These are phyloP conservation scores for Lithobates pipiens DNA, from an alignment of 2,797 vertebrate genomes.

Conservation along the genomic window DNA sequence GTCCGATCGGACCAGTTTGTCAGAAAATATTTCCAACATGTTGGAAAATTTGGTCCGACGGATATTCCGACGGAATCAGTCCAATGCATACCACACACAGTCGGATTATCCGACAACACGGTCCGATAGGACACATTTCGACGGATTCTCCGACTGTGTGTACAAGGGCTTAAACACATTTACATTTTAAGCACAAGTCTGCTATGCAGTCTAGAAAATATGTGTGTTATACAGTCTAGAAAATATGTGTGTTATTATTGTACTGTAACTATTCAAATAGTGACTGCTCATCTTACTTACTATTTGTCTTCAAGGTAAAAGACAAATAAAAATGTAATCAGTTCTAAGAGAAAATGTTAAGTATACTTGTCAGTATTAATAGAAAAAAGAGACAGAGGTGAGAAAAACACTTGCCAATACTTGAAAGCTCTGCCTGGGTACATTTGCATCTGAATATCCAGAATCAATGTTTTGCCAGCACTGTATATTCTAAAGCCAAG, in stretches of 20 bases:
- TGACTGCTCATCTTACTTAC: not conserved
- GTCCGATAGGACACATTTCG: too few relatives aligned
- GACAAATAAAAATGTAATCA: not conserved
- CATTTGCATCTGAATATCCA: not conserved
- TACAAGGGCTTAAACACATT: too few relatives aligned
- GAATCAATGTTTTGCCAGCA: not conserved
- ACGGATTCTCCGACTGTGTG: too few relatives aligned
- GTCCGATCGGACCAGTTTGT: too few relatives aligned
- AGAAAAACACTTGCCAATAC: slow-evolving; percentile 48
- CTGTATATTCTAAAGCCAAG: not conserved
- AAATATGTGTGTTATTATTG: not conserved
- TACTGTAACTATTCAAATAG: not conserved
- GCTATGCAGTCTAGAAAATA: not conserved
- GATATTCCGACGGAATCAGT: too few relatives aligned
- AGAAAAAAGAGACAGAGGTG: slow-evolving; percentile 48
- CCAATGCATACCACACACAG: too few relatives aligned
- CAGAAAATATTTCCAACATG: too few relatives aligned
- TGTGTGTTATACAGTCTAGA: not conserved
- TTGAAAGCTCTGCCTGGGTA: slow-evolving; percentile 9
- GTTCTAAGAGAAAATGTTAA: not conserved
- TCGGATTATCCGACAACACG: too few relatives aligned
- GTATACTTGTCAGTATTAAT: slow-evolving; percentile 12
- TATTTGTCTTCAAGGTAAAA: not conserved
- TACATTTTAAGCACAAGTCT: not conserved
- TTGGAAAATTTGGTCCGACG: too few relatives aligned